Evolutionary conservation across 2,888 invertebrate genomes (phyloP).

Genomic region (Agonopterix subpropinquella): DNA sequence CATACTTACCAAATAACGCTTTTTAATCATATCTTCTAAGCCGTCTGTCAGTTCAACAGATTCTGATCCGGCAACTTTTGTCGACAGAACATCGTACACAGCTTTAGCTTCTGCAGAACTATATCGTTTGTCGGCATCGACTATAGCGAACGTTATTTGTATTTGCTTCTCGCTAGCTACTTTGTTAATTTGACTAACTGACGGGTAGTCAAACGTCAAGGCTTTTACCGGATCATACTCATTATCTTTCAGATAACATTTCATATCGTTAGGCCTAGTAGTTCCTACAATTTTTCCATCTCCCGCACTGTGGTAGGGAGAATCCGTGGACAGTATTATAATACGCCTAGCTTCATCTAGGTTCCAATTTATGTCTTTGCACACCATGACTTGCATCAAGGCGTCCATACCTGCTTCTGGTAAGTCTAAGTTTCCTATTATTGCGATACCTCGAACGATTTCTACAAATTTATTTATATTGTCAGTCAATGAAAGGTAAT

Average conservation of each 20-base stretch:
- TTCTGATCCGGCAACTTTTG: slow-evolving; percentile 80
- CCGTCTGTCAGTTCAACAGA: slow-evolving; percentile 71
- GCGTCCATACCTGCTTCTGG: slow-evolving; percentile 93
- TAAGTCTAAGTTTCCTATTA: slow-evolving; percentile 77
- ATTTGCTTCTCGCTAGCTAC: slow-evolving; percentile 81
- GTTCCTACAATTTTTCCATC: slow-evolving; percentile 86
- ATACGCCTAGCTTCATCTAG: slow-evolving; percentile 79
- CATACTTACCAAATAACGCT: slow-evolving; percentile 79
- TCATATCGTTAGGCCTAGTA: slow-evolving; percentile 80
- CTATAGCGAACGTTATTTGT: slow-evolving; percentile 85
- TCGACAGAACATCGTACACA: slow-evolving; percentile 72
- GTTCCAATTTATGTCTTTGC: slow-evolving; percentile 85
- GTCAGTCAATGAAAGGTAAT: slow-evolving; percentile 80
- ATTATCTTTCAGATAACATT: slow-evolving; percentile 76
- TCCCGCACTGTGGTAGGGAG: slow-evolving; percentile 86
- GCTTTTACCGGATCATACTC: slow-evolving; percentile 65
- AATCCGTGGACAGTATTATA: slow-evolving; percentile 87
- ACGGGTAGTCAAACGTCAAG: slow-evolving; percentile 83
- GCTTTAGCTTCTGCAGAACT: no score
- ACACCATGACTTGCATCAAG: slow-evolving; percentile 89
- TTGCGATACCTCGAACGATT: slow-evolving; percentile 10
- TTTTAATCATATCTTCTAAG: slow-evolving; percentile 80
- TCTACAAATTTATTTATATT: slow-evolving; percentile 59
- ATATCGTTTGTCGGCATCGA: slow-evolving; percentile 21
- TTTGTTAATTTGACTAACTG: slow-evolving; percentile 80